Evolutionary conservation across 2,113 vertebrate genomes (phyloP).

Genomic region (Ptyas mucosa): DNA sequence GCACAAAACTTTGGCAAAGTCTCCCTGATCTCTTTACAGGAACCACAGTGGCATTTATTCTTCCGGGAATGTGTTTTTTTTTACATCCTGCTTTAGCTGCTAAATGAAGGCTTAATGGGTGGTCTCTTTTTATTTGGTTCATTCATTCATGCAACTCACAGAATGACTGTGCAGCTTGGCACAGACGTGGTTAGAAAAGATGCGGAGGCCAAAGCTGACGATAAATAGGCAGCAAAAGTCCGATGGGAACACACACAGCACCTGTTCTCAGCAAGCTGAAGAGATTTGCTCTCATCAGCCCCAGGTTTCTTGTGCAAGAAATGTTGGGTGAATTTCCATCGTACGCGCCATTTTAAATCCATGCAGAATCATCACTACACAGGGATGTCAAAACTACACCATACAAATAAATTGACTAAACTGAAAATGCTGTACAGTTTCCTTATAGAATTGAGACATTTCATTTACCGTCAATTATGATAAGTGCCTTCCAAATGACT

Average conservation of each 20-base stretch:
- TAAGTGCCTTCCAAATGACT: background rate
- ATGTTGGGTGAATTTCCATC: background rate
- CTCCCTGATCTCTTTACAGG: conserved; percentile 23
- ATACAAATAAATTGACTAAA: background rate
- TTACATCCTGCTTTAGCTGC: conserved; percentile 45
- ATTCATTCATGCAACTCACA: conserved; percentile 56
- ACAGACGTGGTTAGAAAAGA: background rate
- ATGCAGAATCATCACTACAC: background rate
- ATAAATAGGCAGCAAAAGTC: background rate
- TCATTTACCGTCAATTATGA: background rate
- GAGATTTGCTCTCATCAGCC: background rate
- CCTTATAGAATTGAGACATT: background rate
- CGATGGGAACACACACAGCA: background rate
- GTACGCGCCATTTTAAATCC: background rate
- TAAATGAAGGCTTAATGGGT: conserved; percentile 67
- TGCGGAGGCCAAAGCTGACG: background rate
- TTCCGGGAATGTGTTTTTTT: conserved; percentile 25
- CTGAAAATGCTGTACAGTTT: background rate
- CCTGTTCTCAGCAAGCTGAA: background rate
- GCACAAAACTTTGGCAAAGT: conserved; percentile 35
- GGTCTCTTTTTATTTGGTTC: conserved; percentile 58
- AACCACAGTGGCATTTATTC: conserved; percentile 64
- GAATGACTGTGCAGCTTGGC: conserved; percentile 53
- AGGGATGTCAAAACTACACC: background rate
- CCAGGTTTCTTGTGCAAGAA: background rate